Evolutionary conservation across 2,888 invertebrate genomes (phyloP).

Genomic region (Mesodorylaimus sp.): DNA sequence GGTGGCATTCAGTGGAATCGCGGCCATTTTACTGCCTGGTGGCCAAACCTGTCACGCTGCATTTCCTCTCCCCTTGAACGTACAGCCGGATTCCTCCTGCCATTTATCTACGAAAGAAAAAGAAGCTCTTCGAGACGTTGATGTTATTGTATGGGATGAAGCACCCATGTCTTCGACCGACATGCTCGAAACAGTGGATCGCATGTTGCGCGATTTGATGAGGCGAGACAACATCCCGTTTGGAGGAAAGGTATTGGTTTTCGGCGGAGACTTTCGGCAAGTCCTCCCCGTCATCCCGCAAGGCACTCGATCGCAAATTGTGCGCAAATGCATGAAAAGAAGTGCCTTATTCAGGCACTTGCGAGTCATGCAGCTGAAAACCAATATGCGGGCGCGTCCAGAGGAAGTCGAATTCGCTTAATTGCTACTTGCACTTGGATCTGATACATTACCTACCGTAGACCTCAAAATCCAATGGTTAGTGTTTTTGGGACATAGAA

Average conservation of each 20-base stretch:
- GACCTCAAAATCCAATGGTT: too few species aligned
- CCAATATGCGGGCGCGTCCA: slow-evolving; percentile 7
- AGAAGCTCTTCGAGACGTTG: background rate
- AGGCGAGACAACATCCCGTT: slow-evolving; percentile 1
- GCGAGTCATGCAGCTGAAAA: slow-evolving; percentile 1
- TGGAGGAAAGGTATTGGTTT: slow-evolving; percentile 11
- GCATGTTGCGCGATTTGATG: too few species aligned
- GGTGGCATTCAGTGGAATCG: slow-evolving; percentile 34
- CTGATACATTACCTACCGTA: too few species aligned
- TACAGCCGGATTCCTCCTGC: background rate
- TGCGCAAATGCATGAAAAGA: too few species aligned
- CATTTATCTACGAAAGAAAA: background rate
- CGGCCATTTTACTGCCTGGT: slow-evolving; percentile 32
- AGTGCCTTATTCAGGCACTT: too few species aligned
- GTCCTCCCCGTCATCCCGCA: slow-evolving; percentile 13
- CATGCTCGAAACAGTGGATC: slow-evolving; percentile 12
- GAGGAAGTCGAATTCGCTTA: slow-evolving; percentile 7
- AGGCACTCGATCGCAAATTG: too few species aligned
- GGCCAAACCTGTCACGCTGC: slow-evolving; percentile 32
- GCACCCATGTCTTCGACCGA: slow-evolving; percentile 13
- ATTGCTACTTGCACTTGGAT: slow-evolving; percentile 8
- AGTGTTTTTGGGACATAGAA: too few species aligned
- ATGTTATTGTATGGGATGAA: slow-evolving; percentile 14
- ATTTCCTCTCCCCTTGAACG: too few species aligned
- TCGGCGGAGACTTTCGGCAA: slow-evolving; percentile 16